These are phyloP conservation scores for Miniopterus natalensis DNA, from an alignment of 2,113 vertebrate species.

Conservation along the genomic window DNA sequence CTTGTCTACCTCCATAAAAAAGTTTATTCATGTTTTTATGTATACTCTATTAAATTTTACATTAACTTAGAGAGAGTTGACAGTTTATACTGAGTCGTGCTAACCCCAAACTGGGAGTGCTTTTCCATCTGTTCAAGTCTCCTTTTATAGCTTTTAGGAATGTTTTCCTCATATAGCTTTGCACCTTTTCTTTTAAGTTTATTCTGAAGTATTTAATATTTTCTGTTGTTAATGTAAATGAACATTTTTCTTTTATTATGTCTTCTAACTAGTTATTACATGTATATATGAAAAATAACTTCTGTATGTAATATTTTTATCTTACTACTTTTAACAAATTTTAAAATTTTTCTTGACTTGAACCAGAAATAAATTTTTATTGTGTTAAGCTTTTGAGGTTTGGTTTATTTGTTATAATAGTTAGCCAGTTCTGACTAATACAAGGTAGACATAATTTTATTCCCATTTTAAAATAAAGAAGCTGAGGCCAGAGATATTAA, in stretches of 20 bases:
- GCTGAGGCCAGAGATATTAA: neutral
- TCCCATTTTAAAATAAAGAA: neutral
- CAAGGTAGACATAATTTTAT: neutral
- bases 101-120: neutral
- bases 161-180: neutral
- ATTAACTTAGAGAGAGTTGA: neutral
- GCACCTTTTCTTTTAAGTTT: neutral
- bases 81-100: neutral
- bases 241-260: neutral
- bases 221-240: neutral
- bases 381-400: neutral
- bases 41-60: constrained; percentile 18
- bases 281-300: constrained; percentile 3
- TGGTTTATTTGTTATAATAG: neutral
- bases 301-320: neutral
- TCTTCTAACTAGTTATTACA: neutral
- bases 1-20: neutral
- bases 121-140: neutral
- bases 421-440: constrained; percentile 43
- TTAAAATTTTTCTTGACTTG: constrained; percentile 43
- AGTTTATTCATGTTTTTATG: constrained; percentile 6
- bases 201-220: neutral
- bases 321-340: neutral
- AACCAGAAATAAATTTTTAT: constrained; percentile 47
- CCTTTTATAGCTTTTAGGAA: neutral